Conservation (phyloP, 2,113 vertebrate genomes). For the Dunckerocampus dactyliophorus region DNA sequence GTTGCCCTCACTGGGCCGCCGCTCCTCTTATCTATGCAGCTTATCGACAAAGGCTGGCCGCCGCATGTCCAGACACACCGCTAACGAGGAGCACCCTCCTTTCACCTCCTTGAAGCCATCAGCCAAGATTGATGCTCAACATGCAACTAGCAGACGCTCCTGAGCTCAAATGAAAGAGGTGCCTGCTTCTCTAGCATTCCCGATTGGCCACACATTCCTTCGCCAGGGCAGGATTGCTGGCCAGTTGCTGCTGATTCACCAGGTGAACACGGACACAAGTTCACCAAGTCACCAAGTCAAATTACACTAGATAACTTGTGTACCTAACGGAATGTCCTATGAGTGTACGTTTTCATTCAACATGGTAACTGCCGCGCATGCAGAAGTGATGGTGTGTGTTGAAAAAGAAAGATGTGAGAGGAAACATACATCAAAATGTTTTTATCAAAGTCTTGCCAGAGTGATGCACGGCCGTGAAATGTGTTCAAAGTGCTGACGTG, state of each 20-base stretch:
- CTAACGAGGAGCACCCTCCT: constrained; percentile 51
- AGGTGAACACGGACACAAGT: constrained; percentile 2
- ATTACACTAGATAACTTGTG: not conserved
- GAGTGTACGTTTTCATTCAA: no score
- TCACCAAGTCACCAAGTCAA: constrained; percentile 27
- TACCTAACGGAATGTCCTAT: no score
- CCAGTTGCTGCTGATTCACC: constrained; percentile 6
- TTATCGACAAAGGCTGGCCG: constrained; percentile 29
- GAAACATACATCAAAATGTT: not conserved
- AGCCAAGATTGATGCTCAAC: constrained; percentile 49
- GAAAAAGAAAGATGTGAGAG: not conserved
- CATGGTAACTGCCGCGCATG: no score
- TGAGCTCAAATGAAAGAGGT: constrained; percentile 58
- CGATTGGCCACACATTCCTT: constrained; percentile 64
- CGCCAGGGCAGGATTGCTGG: constrained; percentile 29
- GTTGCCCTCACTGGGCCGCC: not conserved
- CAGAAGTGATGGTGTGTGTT: not conserved
- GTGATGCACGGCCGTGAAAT: not conserved
- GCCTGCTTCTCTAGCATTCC: constrained; percentile 58
- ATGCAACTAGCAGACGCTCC: constrained; percentile 58
- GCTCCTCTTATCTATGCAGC: constrained; percentile 56
- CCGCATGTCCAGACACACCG: constrained; percentile 49
- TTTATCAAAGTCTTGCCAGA: constrained; percentile 1
- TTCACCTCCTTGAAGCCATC: not conserved
- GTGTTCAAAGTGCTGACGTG: constrained; percentile 39